phyloP scores from a whole-genome alignment of 2,797 vertebrate species.

The Graptemys geographica region DNA sequence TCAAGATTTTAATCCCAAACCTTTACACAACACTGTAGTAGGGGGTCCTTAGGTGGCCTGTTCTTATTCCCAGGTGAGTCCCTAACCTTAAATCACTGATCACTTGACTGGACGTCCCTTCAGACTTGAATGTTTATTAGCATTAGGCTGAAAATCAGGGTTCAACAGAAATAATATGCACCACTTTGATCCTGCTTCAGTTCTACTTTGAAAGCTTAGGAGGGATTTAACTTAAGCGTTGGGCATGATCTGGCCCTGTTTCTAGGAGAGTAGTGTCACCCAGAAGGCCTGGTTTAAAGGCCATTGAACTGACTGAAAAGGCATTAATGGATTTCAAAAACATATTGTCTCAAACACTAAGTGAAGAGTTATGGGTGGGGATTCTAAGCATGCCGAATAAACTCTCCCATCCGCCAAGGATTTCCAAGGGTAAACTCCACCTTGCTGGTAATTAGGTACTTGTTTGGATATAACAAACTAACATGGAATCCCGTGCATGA shows the following conservation, averaged over 20 bases:
- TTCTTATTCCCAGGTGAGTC: neutral
- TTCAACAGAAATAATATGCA: neutral
- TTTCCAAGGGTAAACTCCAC: neutral
- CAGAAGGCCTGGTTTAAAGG: neutral
- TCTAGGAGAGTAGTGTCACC: neutral
- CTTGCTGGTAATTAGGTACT: neutral
- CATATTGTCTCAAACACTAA: neutral
- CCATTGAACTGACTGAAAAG: neutral
- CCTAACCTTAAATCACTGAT: neutral
- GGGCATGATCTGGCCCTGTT: neutral
- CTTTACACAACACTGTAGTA: neutral
- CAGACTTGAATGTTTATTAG: neutral
- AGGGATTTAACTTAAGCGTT: neutral
- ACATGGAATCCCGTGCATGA: rapidly evolving
- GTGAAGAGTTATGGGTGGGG: neutral
- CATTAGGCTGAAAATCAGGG: neutral
- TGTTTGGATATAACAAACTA: neutral
- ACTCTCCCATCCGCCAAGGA: neutral
- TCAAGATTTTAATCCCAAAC: neutral
- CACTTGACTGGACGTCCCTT: neutral
- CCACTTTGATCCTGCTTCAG: neutral
- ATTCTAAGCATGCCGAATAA: neutral
- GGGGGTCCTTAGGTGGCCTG: neutral
- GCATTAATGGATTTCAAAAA: neutral
- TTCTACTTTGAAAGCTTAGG: neutral